Percentiles rank a stretch among this genome's conserved stretches.
Evolutionary conservation across 2,113 vertebrate genomes (phyloP).

Genomic region (Galemys pyrenaicus): DNA sequence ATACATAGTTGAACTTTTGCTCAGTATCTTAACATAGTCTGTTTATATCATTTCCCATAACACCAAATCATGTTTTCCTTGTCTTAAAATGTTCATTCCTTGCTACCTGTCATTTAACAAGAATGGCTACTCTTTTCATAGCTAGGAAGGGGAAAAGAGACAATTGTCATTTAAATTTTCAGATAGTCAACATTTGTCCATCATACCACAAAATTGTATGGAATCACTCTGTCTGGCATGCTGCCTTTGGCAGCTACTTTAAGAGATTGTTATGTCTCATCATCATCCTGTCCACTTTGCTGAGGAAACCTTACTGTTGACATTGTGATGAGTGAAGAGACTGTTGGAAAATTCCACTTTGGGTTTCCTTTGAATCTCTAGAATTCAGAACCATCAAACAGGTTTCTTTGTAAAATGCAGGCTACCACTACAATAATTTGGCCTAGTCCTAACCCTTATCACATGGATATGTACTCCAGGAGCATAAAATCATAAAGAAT

Average conservation of each 20-base stretch:
- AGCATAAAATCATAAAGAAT: background rate
- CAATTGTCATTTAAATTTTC: background rate
- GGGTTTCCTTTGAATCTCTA: background rate
- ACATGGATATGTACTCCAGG: background rate
- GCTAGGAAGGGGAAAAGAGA: background rate
- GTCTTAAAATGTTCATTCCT: background rate
- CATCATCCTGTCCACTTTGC: background rate
- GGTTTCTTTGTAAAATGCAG: background rate
- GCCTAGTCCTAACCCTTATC: background rate
- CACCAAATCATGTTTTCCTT: background rate
- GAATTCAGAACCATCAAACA: background rate
- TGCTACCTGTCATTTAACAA: background rate
- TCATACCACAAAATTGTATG: rapidly evolving
- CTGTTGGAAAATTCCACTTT: background rate
- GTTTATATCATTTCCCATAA: background rate
- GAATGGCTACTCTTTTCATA: background rate
- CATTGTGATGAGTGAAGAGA: rapidly evolving
- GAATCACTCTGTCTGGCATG: rapidly evolving
- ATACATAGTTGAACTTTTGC: background rate
- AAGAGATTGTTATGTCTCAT: background rate
- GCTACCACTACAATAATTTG: background rate
- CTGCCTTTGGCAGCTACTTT: background rate
- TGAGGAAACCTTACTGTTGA: background rate
- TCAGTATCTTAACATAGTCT: background rate
- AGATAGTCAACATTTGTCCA: background rate